A percentile compares a stretch with the other conserved stretches of the same genome.
phyloP scores from a whole-genome alignment of 2,888 invertebrate species.

The Xestia c-nigrum region DNA sequence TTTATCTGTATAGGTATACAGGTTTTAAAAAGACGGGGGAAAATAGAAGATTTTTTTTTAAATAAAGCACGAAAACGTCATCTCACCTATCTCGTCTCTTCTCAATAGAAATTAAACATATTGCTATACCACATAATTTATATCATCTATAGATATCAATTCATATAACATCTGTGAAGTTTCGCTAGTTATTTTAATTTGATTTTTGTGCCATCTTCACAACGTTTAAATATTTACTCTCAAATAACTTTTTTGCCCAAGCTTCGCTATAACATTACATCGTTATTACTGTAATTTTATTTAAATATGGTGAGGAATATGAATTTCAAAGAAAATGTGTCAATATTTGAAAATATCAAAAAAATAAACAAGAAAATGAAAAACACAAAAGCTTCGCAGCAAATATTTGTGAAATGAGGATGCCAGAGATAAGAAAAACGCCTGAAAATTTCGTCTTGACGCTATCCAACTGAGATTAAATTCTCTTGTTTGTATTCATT shows the following conservation, averaged over 20 bases:
- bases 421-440: constrained; percentile 75
- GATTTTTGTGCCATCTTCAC: not conserved
- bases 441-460: constrained; percentile 79
- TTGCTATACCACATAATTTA: not conserved
- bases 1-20: not conserved
- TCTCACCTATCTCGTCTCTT: not conserved
- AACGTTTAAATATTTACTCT: not conserved
- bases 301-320: not conserved
- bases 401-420: constrained; percentile 77
- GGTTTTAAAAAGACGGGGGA: not conserved
- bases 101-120: not conserved
- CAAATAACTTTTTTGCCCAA: not conserved
- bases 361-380: constrained; percentile 28
- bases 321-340: not conserved
- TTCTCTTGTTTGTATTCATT: constrained; percentile 69
- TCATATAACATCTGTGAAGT: not conserved
- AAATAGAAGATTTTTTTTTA: not conserved
- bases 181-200: not conserved
- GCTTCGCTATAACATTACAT: not conserved
- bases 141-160: not conserved
- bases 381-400: constrained; percentile 63
- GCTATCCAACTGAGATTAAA: constrained; percentile 76
- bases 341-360: constrained; percentile 11
- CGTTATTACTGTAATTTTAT: not conserved
- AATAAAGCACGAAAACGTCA: not conserved